These are phyloP conservation scores for Poecilia gillii DNA, from an alignment of 2,797 vertebrate genomes.

Conservation along the genomic window DNA sequence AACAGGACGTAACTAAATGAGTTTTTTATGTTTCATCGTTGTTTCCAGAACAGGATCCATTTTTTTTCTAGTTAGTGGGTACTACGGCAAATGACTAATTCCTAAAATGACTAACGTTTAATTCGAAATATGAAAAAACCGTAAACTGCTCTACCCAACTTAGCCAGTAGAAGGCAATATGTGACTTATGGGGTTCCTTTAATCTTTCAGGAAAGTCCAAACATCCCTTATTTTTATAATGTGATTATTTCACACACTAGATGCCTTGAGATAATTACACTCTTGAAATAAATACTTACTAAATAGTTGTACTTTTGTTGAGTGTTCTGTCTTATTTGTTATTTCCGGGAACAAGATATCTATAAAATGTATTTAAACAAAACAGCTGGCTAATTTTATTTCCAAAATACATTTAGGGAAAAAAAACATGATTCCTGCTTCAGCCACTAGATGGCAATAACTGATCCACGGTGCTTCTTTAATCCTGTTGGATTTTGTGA, in stretches of 20 bases:
- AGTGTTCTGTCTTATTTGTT: slow-evolving; percentile 76
- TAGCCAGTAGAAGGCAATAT: neutral
- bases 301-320: neutral
- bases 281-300: neutral
- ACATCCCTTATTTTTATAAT: neutral
- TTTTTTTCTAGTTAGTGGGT: neutral
- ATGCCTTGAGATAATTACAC: neutral
- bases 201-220: neutral
- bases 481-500: neutral
- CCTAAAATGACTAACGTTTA: neutral
- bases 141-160: neutral
- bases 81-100: too few relatives aligned
- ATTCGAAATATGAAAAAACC: neutral
- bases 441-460: neutral
- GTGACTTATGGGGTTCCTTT: neutral
- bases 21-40: neutral
- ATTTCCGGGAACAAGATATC: slow-evolving; percentile 80
- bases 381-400: neutral
- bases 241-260: neutral
- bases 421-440: neutral
- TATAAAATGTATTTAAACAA: neutral
- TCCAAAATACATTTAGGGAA: neutral
- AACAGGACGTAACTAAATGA: neutral
- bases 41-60: neutral
- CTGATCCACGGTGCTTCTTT: neutral